These are phyloP conservation scores for Eulemur coronatus DNA, from an alignment of 2,797 vertebrate genomes.

Conservation along the genomic window DNA sequence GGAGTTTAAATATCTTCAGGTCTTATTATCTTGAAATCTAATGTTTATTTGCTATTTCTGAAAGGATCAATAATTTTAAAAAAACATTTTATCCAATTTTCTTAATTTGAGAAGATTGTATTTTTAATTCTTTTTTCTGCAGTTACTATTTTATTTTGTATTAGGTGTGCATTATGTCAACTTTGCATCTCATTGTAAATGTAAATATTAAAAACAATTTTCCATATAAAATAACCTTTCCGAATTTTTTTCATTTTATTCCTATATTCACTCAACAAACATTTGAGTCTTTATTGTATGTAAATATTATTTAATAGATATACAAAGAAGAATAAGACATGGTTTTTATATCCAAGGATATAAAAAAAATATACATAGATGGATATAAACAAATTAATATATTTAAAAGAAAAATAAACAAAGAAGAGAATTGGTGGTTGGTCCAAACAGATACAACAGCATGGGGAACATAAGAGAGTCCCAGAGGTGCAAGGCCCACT, in stretches of 20 bases:
- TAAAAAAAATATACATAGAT: neutral
- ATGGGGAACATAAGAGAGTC: neutral
- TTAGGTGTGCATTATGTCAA: neutral
- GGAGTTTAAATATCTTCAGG: neutral
- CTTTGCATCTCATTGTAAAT: neutral
- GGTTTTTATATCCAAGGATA: neutral
- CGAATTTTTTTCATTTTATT: slow-evolving; percentile 42
- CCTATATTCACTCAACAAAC: neutral
- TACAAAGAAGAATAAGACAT: neutral
- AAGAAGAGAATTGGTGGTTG: neutral
- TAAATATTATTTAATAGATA: neutral
- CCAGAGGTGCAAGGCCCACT: neutral
- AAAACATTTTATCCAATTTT: neutral
- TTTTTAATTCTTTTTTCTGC: neutral
- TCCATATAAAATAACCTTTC: neutral
- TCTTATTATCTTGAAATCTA: slow-evolving; percentile 22
- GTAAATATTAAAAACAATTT: neutral
- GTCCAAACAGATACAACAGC: neutral
- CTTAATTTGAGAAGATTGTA: neutral
- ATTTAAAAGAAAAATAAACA: neutral
- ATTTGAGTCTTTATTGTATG: neutral
- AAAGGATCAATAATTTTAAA: neutral
- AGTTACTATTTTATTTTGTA: neutral
- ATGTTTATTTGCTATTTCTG: slow-evolving; percentile 28
- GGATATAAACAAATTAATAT: neutral